Evolutionary conservation across 2,113 vertebrate species (phyloP), one percentile per base, ranked within the genome.

Genomic region (Gymnarchus niloticus): DNA sequence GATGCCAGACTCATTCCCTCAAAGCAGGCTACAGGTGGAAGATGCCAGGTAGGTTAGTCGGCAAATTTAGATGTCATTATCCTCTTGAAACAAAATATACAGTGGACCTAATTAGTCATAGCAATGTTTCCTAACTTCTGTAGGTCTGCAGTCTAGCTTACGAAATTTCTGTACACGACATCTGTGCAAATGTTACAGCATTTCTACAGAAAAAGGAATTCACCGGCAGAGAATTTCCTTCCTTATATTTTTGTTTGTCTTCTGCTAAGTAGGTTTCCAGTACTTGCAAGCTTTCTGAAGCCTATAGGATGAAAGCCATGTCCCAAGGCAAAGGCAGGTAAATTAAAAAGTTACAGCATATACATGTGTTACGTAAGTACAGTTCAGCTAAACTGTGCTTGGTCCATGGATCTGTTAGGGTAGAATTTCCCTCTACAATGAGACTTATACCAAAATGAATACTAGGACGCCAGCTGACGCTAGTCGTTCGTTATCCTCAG

Each of bases 1-100:
- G 57, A 25, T 84, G 86, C 46, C 85, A 86, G 54, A 73, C 9
- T 44, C 25, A n/a, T 59, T 86, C 37, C 46, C 28, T 83, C 84
- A 59, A 21, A 37, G 48, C 37, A 54, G 23, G 10, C 83, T 25
- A 61, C 21, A 83, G 81, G 37, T 33, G 81, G n/a, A 9, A 1
- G 54, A 33, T 57, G 52, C 17, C 59, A 51, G 83, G 56, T 49
- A 37, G 33, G 54, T 28, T 0, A 33, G 69, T 12, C 56, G 12
- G 56, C 37, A 9, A 37, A 83, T 46, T 56, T 52, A 33, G n/a
- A 57, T 41, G 21, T 56, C 65, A 77, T n/a, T 56, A 51, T n/a
- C 65, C 65, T 85, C 44, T 28, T 5, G 49, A 28, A 25, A 21
- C 33, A 19, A 56, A 49, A 21, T 14, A 59, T 14, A 46, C 49